These are phyloP conservation scores for Erinaceus europaeus DNA, from an alignment of 2,113 vertebrate species.

Conservation along the genomic window DNA sequence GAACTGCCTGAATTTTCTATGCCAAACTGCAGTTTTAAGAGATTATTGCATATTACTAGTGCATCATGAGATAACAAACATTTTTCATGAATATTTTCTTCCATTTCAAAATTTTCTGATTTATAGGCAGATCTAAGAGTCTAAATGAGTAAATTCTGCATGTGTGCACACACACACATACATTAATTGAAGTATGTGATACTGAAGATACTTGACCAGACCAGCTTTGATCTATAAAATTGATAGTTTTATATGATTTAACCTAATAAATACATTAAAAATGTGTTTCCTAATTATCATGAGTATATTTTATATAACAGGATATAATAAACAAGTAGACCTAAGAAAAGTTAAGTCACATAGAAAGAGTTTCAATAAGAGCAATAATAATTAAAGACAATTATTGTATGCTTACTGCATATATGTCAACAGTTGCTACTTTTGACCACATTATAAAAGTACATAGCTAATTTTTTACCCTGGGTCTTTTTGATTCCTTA, in stretches of 20 bases:
- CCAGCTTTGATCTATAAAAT: not conserved
- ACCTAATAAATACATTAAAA: not conserved
- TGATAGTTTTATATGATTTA: not conserved
- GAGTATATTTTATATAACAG: not conserved
- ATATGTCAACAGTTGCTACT: not conserved
- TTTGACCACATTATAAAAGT: not conserved
- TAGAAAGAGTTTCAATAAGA: not conserved
- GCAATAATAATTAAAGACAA: not conserved
- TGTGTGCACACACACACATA: too few species aligned
- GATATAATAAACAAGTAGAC: not conserved
- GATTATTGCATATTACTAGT: constrained; percentile 7
- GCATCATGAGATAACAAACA: not conserved
- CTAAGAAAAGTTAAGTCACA: not conserved
- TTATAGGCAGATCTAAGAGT: not conserved
- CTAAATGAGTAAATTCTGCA: too few species aligned
- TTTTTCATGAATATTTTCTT: not conserved
- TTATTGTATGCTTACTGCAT: not conserved
- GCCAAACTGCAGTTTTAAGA: not conserved
- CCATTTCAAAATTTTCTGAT: not conserved
- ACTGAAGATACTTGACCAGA: not conserved
- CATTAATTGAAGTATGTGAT: not conserved
- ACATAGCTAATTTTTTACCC: not conserved
- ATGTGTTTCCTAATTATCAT: not conserved
- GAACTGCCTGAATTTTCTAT: not conserved
- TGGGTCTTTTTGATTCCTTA: not conserved